These are phyloP conservation scores for Chrysogorgia sp. DNA, from an alignment of 92 coral and sea anemone species.

Conservation along the genomic window DNA sequence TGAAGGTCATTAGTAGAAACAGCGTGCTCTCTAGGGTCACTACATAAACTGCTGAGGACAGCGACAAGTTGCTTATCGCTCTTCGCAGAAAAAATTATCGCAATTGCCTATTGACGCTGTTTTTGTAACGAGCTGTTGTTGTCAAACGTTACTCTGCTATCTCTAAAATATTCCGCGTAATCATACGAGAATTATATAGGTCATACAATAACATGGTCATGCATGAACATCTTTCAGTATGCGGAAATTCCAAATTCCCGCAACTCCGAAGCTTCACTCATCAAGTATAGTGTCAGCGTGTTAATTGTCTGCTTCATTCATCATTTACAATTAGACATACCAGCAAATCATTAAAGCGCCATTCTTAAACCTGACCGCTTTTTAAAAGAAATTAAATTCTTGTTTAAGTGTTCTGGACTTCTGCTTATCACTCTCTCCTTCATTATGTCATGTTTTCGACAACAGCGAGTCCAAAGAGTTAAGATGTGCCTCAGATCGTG, in stretches of 20 bases:
- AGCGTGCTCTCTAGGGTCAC: conserved; percentile 15
- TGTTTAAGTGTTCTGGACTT: no score
- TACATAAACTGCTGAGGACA: conserved; percentile 1
- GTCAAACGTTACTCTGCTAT: conserved; percentile 7
- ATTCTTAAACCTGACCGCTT: background rate
- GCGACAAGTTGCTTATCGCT: background rate
- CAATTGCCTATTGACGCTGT: background rate
- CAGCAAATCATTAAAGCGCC: background rate
- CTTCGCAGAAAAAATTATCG: background rate
- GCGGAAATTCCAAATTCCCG: conserved; percentile 29
- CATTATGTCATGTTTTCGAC: no score
- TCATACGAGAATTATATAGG: background rate
- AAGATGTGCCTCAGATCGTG: no score
- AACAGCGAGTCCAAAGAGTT: no score
- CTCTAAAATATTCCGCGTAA: conserved; percentile 18
- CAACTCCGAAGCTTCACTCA: conserved; percentile 16
- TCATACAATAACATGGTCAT: background rate
- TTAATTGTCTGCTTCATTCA: background rate
- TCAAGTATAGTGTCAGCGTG: background rate
- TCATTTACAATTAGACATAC: background rate
- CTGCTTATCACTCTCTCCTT: no score
- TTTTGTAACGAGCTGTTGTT: conserved; percentile 7
- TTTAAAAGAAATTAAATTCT: background rate
- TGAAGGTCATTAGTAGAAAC: background rate
- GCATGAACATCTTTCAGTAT: background rate